phyloP scores from a whole-genome alignment of 1,140 invertebrate species.

The Pseudomyrmex cubaensis region DNA sequence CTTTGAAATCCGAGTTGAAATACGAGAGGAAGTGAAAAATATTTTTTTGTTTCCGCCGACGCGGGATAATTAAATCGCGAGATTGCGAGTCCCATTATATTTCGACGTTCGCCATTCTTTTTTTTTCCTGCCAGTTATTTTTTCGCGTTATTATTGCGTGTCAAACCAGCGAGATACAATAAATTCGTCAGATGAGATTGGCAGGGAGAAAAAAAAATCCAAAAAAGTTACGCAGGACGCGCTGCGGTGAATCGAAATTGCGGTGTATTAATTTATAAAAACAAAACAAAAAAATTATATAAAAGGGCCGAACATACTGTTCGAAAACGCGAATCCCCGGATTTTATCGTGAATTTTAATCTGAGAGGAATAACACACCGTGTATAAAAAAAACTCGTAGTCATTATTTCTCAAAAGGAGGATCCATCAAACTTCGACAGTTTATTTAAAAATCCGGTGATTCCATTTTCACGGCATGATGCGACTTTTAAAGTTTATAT shows the following conservation, averaged over 20 bases:
- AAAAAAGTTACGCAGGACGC: not conserved
- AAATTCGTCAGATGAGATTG: conserved; percentile 8
- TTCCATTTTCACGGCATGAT: conserved; percentile 28
- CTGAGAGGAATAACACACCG: not conserved
- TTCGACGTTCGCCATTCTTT: not conserved
- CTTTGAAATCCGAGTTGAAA: conserved; percentile 35
- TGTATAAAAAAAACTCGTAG: conserved; percentile 11
- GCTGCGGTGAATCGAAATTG: not conserved
- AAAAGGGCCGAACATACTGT: too few relatives aligned
- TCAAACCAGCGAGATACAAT: conserved; percentile 15
- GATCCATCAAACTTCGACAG: conserved; percentile 25
- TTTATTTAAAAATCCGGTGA: conserved; percentile 22
- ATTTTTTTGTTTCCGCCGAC: conserved; percentile 25
- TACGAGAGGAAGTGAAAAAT: conserved; percentile 38
- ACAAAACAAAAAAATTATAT: not conserved
- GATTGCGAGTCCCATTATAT: conserved; percentile 27
- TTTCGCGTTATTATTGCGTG: not conserved
- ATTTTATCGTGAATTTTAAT: conserved; percentile 19
- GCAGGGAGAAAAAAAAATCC: not conserved
- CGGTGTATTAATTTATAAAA: not conserved
- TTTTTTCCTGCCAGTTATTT: conserved; percentile 11
- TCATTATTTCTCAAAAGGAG: not conserved
- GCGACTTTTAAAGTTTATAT: conserved; percentile 32
- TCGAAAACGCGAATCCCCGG: too few relatives aligned
- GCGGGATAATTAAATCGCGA: conserved; percentile 41